Evolutionary conservation across 2,113 vertebrate species (phyloP).

Genomic region (Thomomys bottae): DNA sequence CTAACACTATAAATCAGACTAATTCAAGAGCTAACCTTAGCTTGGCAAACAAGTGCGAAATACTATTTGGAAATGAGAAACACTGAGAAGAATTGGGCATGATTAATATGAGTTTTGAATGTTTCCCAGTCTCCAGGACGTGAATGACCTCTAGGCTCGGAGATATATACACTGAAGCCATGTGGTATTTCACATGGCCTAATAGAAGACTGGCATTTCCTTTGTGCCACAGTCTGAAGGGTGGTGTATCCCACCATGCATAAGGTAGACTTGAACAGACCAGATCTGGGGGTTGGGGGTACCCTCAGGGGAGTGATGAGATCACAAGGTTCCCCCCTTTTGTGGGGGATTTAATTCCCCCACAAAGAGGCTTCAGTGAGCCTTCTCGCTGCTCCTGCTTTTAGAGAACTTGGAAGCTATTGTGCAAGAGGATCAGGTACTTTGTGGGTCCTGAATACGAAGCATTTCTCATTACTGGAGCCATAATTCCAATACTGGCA

Average conservation of each 20-base stretch:
- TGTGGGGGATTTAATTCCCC: background rate
- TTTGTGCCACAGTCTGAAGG: background rate
- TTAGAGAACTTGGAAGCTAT: background rate
- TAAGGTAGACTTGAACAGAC: background rate
- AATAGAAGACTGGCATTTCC: background rate
- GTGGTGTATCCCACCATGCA: background rate
- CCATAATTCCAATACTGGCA: background rate
- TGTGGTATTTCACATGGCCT: background rate
- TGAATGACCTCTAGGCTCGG: background rate
- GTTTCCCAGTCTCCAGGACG: background rate
- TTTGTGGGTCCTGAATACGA: too few species aligned
- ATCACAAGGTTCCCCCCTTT: background rate
- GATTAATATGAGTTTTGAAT: background rate
- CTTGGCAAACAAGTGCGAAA: background rate
- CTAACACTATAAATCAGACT: background rate
- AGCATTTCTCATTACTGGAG: background rate
- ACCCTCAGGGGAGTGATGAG: background rate
- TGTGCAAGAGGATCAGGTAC: accelerated
- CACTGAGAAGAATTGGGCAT: background rate
- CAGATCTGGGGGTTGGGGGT: background rate
- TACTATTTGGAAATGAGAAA: constrained; percentile 22
- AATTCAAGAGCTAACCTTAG: constrained; percentile 18
- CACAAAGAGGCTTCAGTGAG: background rate
- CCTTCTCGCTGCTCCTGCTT: background rate
- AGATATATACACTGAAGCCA: background rate